A percentile compares a stretch with the other conserved stretches of the same genome.
Conservation (phyloP, 2,888 invertebrate species). For the Bibio marci region DNA sequence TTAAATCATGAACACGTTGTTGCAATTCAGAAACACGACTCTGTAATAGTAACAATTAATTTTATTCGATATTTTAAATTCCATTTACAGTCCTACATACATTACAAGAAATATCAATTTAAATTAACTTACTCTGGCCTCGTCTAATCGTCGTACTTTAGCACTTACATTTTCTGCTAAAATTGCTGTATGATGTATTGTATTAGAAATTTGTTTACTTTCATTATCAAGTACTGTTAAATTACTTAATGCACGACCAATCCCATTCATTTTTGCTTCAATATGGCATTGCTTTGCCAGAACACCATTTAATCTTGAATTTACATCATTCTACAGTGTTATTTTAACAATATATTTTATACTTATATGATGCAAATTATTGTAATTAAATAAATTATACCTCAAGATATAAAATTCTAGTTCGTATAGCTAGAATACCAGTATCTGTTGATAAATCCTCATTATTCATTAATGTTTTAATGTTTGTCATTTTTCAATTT, state of each 20-base stretch:
- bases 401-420: conserved; percentile 2
- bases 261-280: conserved; percentile 60
- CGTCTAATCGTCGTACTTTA: conserved; percentile 85
- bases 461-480: conserved; percentile 13
- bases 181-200: conserved; percentile 73
- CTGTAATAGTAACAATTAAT: conserved; percentile 25
- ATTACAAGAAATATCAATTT: conserved; percentile 1
- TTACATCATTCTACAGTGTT: conserved; percentile 44
- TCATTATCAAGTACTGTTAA: conserved; percentile 61
- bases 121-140: conserved; percentile 53
- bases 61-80: too few species aligned
- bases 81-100: neutral
- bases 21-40: conserved; percentile 88
- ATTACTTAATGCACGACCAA: conserved; percentile 66
- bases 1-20: conserved; percentile 81
- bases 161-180: conserved; percentile 88
- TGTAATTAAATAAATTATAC: conserved; percentile 1
- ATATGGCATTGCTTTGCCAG: conserved; percentile 57
- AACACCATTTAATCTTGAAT: conserved; percentile 49
- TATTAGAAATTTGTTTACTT: conserved; percentile 62
- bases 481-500: conserved; percentile 9
- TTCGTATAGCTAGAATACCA: conserved; percentile 37
- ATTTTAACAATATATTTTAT: conserved; percentile 12
- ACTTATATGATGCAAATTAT: neutral
- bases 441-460: conserved; percentile 31